phyloP scores from a whole-genome alignment of 2,113 vertebrate genomes.

The Myodes glareolus region DNA sequence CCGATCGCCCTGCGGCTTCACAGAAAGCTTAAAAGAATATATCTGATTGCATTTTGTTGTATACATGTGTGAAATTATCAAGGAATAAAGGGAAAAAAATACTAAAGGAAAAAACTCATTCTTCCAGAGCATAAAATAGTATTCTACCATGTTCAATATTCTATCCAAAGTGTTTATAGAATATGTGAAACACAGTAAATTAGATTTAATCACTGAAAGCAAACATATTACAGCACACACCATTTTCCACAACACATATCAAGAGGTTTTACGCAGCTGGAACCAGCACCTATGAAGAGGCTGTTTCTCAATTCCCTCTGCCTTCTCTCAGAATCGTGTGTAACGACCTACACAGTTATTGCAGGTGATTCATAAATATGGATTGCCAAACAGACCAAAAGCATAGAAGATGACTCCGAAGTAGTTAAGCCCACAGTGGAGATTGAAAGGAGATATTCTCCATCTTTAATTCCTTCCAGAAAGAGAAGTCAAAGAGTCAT shows the following conservation, averaged over 20 bases:
- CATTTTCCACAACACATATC: constrained; percentile 3
- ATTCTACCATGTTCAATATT: neutral
- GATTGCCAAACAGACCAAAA: constrained; percentile 51
- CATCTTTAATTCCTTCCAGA: constrained; percentile 61
- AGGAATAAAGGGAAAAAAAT: neutral
- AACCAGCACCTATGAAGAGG: neutral
- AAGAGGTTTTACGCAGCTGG: neutral
- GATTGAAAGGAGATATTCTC: constrained; percentile 28
- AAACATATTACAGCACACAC: neutral
- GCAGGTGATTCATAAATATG: constrained; percentile 24
- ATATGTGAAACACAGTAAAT: neutral
- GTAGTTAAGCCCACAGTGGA: constrained; percentile 44
- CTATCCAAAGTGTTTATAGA: neutral
- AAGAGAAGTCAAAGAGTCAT: constrained; percentile 50
- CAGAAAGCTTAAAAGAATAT: no score
- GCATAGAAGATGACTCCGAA: neutral
- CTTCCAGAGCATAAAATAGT: neutral
- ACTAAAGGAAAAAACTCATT: neutral
- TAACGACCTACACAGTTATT: neutral
- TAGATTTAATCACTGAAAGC: constrained; percentile 4
- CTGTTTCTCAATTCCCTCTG: constrained; percentile 25
- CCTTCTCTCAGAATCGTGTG: constrained; percentile 22
- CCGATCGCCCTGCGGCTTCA: no score
- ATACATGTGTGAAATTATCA: neutral
- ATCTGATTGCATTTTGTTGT: neutral